phyloP scores from a whole-genome alignment of 1,140 invertebrate species.

The Trachymyrmex septentrionalis region DNA sequence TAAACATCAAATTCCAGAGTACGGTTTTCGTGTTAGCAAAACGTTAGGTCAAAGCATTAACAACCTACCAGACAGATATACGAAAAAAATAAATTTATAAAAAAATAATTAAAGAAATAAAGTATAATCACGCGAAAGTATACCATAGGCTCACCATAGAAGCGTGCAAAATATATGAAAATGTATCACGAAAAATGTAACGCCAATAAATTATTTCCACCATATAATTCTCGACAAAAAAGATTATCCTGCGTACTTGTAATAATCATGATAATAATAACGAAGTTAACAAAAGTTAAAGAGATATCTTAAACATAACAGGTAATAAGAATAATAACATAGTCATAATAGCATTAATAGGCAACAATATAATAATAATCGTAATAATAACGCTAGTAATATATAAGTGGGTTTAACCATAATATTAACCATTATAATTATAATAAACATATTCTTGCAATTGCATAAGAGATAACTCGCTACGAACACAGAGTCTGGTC shows the following conservation, averaged over 20 bases:
- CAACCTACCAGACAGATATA: constrained; percentile 83
- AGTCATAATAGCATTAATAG: constrained; percentile 58
- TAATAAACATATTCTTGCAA: constrained; percentile 83
- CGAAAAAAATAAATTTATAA: constrained; percentile 63
- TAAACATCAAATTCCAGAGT: constrained; percentile 83
- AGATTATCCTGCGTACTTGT: constrained; percentile 18
- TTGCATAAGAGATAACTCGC: constrained; percentile 85
- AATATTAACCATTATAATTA: constrained; percentile 57
- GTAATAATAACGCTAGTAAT: constrained; percentile 68
- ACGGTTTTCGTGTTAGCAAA: constrained; percentile 83
- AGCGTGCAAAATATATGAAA: constrained; percentile 82
- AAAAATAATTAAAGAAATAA: constrained; percentile 64
- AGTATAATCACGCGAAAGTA: constrained; percentile 65
- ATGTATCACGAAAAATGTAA: constrained; percentile 39
- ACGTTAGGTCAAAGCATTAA: constrained; percentile 84
- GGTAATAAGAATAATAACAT: constrained; percentile 53
- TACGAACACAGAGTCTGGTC: constrained; percentile 86
- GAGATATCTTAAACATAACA: constrained; percentile 17
- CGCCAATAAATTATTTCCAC: background rate
- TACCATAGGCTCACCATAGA: constrained; percentile 83
- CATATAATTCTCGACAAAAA: constrained; percentile 16
- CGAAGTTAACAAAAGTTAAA: constrained; percentile 35
- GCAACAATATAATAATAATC: constrained; percentile 68
- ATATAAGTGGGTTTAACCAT: constrained; percentile 79
- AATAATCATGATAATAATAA: constrained; percentile 51